These are phyloP conservation scores for Taxidea taxus DNA, from an alignment of 2,113 vertebrate species.

Conservation along the genomic window DNA sequence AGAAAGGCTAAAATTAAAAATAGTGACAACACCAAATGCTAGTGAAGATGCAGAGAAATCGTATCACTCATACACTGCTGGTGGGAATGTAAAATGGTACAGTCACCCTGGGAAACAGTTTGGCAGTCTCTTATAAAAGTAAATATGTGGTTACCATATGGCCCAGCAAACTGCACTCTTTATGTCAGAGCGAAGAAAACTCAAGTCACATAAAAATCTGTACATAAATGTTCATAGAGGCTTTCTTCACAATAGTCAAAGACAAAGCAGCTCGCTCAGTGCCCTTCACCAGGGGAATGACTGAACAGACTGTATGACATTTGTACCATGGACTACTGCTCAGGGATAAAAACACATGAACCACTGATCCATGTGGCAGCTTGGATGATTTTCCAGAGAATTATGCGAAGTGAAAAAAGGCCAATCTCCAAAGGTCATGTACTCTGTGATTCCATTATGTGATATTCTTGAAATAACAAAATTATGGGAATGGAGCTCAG, in stretches of 20 bases:
- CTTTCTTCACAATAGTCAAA: not conserved
- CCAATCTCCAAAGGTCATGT: not conserved
- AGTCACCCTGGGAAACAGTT: not conserved
- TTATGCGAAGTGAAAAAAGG: not conserved
- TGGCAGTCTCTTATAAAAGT: not conserved
- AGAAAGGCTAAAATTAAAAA: not conserved
- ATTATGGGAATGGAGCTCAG: not conserved
- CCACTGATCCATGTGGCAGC: not conserved
- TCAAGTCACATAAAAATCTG: not conserved
- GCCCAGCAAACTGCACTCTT: not conserved
- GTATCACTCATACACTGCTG: not conserved
- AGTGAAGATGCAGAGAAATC: not conserved
- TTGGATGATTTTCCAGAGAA: not conserved
- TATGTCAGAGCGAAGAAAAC: not conserved
- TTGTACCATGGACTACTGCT: not conserved
- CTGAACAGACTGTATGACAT: not conserved
- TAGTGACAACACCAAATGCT: not conserved
- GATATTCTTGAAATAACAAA: not conserved
- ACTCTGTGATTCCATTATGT: not conserved
- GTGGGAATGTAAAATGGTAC: not conserved
- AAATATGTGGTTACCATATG: not conserved
- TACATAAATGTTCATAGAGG: not conserved
- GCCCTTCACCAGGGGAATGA: not conserved
- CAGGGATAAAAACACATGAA: not conserved
- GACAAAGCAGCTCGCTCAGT: not conserved